Evolutionary conservation across 2,113 vertebrate species (phyloP).

Genomic region (Pimephales promelas): DNA sequence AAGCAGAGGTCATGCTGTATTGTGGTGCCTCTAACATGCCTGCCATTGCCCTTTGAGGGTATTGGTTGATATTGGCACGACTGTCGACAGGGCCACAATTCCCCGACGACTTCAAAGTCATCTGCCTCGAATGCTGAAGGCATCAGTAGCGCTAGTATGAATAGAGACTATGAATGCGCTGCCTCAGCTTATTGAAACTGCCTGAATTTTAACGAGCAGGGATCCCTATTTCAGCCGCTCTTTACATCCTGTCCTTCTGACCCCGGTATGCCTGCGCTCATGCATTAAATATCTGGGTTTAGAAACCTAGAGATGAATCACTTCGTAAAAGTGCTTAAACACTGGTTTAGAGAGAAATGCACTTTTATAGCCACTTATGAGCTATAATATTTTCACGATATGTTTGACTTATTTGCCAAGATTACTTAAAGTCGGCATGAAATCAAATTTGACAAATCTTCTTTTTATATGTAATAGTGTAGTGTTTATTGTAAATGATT

Average conservation of each 20-base stretch:
- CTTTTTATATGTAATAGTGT: no score
- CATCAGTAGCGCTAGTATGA: constrained; percentile 14
- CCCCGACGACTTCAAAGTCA: constrained; percentile 44
- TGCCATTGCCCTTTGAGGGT: constrained; percentile 39
- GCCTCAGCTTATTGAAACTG: constrained; percentile 25
- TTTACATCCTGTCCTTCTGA: constrained; percentile 48
- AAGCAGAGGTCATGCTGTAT: constrained; percentile 20
- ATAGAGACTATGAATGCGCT: constrained; percentile 22
- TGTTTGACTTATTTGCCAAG: neutral
- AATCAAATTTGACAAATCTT: no score
- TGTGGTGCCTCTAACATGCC: constrained; percentile 32
- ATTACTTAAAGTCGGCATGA: no score
- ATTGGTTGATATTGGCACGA: constrained; percentile 46
- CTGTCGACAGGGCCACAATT: constrained; percentile 39
- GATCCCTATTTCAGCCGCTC: constrained; percentile 24
- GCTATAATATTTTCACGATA: neutral
- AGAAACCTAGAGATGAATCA: constrained; percentile 31
- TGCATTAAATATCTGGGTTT: constrained; percentile 54
- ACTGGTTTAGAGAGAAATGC: neutral
- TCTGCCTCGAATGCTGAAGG: constrained; percentile 13
- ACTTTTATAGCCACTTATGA: neutral
- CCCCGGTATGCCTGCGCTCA: constrained; percentile 23
- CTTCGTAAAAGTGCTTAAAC: neutral
- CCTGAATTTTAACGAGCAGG: constrained; percentile 45
- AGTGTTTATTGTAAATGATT: no score